phyloP scores from a whole-genome alignment of 2,888 invertebrate genomes.

The Melanostoma scalare region DNA sequence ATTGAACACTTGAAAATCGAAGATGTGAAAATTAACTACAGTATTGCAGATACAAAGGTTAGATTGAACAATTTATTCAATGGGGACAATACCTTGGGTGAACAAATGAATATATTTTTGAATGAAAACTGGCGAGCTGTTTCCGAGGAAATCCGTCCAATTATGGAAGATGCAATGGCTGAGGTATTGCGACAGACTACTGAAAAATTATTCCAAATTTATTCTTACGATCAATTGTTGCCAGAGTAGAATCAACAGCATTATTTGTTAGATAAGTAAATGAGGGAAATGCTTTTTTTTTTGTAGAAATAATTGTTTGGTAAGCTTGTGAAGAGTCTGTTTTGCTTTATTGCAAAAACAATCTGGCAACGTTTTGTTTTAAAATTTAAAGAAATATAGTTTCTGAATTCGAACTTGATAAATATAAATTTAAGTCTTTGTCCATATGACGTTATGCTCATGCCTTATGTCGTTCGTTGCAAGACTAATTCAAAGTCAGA shows the following conservation, averaged over 20 bases:
- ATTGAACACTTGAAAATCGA: slow-evolving; percentile 84
- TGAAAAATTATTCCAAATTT: slow-evolving; percentile 85
- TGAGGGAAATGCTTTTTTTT: neutral
- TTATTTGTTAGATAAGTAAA: neutral
- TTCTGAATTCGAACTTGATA: no score
- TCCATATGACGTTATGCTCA: no score
- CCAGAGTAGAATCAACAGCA: slow-evolving; percentile 78
- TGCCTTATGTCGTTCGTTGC: no score
- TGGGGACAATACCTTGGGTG: slow-evolving; percentile 87
- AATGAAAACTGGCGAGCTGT: slow-evolving; percentile 91
- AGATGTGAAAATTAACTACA: slow-evolving; percentile 86
- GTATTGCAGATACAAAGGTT: slow-evolving; percentile 86
- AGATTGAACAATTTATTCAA: slow-evolving; percentile 88
- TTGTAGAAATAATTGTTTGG: neutral
- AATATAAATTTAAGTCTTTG: no score
- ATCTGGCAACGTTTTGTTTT: no score
- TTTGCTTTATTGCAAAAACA: no score
- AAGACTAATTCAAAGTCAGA: no score
- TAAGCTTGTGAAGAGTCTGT: no score
- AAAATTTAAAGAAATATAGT: no score
- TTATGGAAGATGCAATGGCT: slow-evolving; percentile 86
- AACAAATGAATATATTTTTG: slow-evolving; percentile 88
- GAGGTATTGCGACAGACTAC: slow-evolving; percentile 84
- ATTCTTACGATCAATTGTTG: slow-evolving; percentile 84
- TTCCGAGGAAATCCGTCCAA: slow-evolving; percentile 87